Conservation (phyloP, 2,797 vertebrate species). For the Chelon auratus region DNA sequence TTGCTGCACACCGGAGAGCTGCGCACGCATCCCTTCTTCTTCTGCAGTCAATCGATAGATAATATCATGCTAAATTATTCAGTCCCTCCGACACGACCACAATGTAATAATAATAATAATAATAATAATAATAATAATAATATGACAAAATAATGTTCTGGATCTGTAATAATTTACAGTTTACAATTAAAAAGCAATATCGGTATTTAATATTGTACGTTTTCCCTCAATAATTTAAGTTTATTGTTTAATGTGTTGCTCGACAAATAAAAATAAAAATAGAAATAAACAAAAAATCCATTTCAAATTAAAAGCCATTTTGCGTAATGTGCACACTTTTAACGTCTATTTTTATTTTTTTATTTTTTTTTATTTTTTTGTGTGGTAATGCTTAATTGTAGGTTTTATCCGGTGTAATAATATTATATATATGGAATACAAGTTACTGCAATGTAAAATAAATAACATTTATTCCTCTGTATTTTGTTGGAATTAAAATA, state of each 20-base stretch:
- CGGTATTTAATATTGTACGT: not conserved
- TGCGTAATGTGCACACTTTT: not conserved
- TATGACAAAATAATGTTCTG: not conserved
- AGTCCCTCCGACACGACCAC: not conserved
- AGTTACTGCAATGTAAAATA: no score
- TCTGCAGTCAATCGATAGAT: slow-evolving; percentile 51
- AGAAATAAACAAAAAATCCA: not conserved
- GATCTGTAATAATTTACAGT: not conserved
- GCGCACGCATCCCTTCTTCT: slow-evolving; percentile 33
- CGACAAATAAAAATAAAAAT: not conserved
- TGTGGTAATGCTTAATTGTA: no score
- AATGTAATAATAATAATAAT: slow-evolving; percentile 3
- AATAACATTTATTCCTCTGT: no score
- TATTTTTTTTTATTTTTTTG: not conserved
- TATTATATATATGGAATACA: no score
- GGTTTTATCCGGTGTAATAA: no score
- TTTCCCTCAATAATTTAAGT: not conserved
- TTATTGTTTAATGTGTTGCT: not conserved
- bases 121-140: slow-evolving; percentile 6
- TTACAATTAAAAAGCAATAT: not conserved
- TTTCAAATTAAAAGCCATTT: not conserved
- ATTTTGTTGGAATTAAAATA: no score
- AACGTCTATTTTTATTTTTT: not conserved
- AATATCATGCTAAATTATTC: slow-evolving; percentile 49
- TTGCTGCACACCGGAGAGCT: slow-evolving; percentile 37